Percentiles rank a stretch among this genome's conserved stretches.
These are phyloP conservation scores for Myzus persicae DNA, from an alignment of 1,140 invertebrate species.

Conservation along the genomic window DNA sequence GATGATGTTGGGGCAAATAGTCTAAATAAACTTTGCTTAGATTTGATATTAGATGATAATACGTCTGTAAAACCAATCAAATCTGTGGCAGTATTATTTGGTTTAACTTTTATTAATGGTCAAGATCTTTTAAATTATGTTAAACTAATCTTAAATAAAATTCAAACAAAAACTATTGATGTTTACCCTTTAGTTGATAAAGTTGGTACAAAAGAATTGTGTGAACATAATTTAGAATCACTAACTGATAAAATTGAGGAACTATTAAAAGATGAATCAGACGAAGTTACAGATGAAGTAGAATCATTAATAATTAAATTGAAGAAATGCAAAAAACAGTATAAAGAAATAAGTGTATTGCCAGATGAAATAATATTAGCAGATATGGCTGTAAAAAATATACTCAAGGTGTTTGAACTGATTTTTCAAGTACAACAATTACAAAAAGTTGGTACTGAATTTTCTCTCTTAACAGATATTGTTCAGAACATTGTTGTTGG, in stretches of 20 bases:
- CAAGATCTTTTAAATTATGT: constrained; percentile 24
- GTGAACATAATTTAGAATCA: not conserved
- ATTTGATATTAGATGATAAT: constrained; percentile 39
- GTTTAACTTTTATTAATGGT: constrained; percentile 25
- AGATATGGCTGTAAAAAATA: not conserved
- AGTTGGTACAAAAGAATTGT: not conserved
- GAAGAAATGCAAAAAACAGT: not conserved
- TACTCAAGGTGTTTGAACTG: constrained; percentile 29
- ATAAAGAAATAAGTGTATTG: not conserved
- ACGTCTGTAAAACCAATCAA: not conserved
- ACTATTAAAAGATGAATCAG: not conserved
- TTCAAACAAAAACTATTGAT: constrained; percentile 19
- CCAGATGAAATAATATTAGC: not conserved
- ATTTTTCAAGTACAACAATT: constrained; percentile 42
- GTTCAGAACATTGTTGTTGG: constrained; percentile 31
- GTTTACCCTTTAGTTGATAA: constrained; percentile 9
- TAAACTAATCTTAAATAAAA: constrained; percentile 42
- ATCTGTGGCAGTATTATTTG: constrained; percentile 15
- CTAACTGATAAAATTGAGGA: not conserved
- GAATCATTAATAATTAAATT: not conserved
- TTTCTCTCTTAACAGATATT: constrained; percentile 50
- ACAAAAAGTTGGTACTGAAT: not conserved
- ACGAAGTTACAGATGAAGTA: too few species aligned
- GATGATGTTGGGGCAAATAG: constrained; percentile 25
- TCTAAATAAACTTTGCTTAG: constrained; percentile 38